Evolutionary conservation across 2,888 invertebrate genomes (phyloP).

Genomic region (Hirtodrosophila cameraria): DNA sequence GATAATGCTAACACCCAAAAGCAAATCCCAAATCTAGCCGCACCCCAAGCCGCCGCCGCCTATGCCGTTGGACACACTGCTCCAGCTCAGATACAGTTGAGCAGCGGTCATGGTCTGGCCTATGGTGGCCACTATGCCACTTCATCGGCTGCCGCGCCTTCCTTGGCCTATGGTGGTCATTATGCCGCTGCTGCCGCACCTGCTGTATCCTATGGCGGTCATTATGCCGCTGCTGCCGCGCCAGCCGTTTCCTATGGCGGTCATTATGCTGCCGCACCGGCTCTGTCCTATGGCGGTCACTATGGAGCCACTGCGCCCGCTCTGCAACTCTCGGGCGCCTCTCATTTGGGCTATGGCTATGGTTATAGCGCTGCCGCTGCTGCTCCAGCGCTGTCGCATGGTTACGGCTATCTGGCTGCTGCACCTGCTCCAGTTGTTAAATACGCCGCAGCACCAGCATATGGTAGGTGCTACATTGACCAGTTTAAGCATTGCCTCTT

Average conservation of each 20-base stretch:
- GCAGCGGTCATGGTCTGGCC: conserved; percentile 46
- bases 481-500: not conserved
- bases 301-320: conserved; percentile 52
- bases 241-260: conserved; percentile 45
- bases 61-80: conserved; percentile 68
- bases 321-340: conserved; percentile 37
- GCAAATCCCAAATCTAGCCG: conserved; percentile 42
- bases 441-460: conserved; percentile 78
- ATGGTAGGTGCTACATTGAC: conserved; percentile 70
- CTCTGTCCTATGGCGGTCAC: conserved; percentile 18
- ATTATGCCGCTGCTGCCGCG: conserved; percentile 36
- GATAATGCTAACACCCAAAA: conserved; percentile 39
- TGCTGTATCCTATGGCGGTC: conserved; percentile 51
- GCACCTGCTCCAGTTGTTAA: conserved; percentile 72
- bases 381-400: conserved; percentile 64
- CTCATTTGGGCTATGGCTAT: conserved; percentile 54
- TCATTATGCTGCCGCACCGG: conserved; percentile 38
- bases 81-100: conserved; percentile 65
- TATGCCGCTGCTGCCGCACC: conserved; percentile 55
- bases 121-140: conserved; percentile 61
- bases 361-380: conserved; percentile 41
- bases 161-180: conserved; percentile 48
- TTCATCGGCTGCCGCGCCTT: conserved; percentile 31
- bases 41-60: conserved; percentile 49
- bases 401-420: conserved; percentile 67